These are phyloP conservation scores for Semnornis frantzii DNA, from an alignment of 2,113 vertebrate species.

Conservation along the genomic window DNA sequence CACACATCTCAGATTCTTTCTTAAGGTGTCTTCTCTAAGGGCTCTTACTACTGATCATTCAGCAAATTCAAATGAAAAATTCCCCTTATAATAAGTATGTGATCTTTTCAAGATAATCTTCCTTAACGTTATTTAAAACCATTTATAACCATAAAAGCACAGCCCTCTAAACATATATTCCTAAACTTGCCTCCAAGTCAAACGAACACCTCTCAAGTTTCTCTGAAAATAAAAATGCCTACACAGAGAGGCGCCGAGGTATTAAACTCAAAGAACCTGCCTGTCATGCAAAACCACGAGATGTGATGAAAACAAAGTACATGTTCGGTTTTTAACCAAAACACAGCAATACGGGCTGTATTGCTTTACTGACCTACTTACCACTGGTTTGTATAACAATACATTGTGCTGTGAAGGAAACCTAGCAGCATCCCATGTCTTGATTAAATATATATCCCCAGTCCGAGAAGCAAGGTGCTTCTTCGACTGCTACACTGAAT, in stretches of 20 bases:
- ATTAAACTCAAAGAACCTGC: not conserved
- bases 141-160: not conserved
- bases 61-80: not conserved
- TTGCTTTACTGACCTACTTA: constrained; percentile 47
- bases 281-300: fast-evolving
- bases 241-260: not conserved
- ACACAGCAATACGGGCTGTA: not conserved
- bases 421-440: not conserved
- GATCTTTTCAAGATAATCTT: not conserved
- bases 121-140: not conserved
- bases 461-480: not conserved
- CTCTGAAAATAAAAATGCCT: not conserved
- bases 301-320: not conserved
- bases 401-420: not conserved
- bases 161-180: not conserved
- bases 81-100: fast-evolving
- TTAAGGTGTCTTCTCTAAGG: not conserved
- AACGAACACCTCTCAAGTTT: not conserved
- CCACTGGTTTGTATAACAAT: constrained; percentile 23
- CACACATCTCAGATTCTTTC: fast-evolving
- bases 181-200: not conserved
- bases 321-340: not conserved
- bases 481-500: not conserved
- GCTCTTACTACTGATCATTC: not conserved
- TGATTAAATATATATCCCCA: not conserved